phyloP scores from a whole-genome alignment of 2,888 invertebrate species.

The Phrixothrix hirtus region DNA sequence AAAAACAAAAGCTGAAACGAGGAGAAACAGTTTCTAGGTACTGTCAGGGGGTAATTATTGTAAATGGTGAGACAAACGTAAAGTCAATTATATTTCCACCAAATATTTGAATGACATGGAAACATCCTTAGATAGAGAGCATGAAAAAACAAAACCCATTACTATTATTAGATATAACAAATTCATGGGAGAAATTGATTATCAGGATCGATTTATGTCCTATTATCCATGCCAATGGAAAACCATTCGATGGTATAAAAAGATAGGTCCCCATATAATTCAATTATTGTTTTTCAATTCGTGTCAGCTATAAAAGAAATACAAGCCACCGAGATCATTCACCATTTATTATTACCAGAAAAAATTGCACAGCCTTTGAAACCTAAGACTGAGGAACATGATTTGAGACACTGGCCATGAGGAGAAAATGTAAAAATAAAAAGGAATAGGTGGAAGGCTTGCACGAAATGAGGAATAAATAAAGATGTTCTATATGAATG shows the following conservation, averaged over 20 bases:
- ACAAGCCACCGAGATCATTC: too few species aligned
- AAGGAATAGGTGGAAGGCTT: not conserved
- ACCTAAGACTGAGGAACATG: conserved; percentile 2
- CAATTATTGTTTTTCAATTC: not conserved
- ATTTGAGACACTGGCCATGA: not conserved
- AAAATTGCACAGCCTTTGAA: not conserved
- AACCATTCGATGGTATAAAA: conserved; percentile 1
- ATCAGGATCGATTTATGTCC: too few species aligned
- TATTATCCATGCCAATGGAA: too few species aligned
- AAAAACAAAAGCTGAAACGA: not conserved
- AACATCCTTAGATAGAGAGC: too few species aligned
- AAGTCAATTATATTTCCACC: not conserved
- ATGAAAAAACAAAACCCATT: too few species aligned
- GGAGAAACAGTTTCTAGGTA: not conserved
- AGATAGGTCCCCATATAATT: not conserved
- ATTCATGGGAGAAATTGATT: too few species aligned
- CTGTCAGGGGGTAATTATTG: not conserved
- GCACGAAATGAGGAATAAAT: not conserved
- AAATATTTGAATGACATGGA: too few species aligned
- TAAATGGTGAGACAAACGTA: not conserved
- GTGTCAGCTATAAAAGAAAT: too few species aligned
- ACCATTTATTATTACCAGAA: too few species aligned
- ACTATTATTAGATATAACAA: too few species aligned
- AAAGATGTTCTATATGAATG: not conserved
- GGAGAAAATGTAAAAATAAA: conserved; percentile 1